Base-by-base conservation (phyloP, 2,113 vertebrate genomes). In the Tor tambroides region DNA sequence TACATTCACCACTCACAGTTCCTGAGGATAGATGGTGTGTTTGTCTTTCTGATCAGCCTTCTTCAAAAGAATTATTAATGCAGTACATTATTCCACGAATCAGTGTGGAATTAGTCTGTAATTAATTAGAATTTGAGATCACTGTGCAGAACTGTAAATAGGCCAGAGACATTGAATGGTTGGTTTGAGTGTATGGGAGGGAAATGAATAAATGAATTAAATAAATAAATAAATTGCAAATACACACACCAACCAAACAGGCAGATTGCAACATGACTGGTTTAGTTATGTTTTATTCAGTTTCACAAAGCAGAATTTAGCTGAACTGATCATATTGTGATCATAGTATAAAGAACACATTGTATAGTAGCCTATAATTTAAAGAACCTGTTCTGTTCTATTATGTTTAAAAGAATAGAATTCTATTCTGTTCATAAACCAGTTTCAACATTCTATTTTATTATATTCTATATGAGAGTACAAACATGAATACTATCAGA, bases 1-100 rank as follows among this genome's bases (percentile, higher is more conserved):
- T 79, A 74, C 74, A 28, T 80, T 87, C 78, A 76, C 30, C 65
- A 85, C 43, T 82, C 87, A 79, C 43, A 30, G 21, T 76, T 75
- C 75, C 8, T 38, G 32, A 59, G 67, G 23, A 80, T 72, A 67
- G 41, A 84, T 69, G 85, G 32, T 74, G 74, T 61, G 79, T 82
- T 82, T 75, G 79, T 87, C 76, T 71, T 56, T 74, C 77, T 74
- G 6, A 81, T 43, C 49, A 81, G n/a, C 43, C 41, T 49, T 76
- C 38, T 76, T 76, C 74, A 76, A 49, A 76, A 76, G 2, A 76
- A 76, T 76, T 8, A 46, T 43, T 28, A 49, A 76, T 49, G 23
- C 41, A 76, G 4, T 76, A 28, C 38, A 28, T 28, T 32, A 41
- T 30, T 43, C 54, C 46, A 59, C 5, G 2, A 49, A 43, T 69